Conservation (phyloP, 2,113 vertebrate species). For the Heteronetta atricapilla region DNA sequence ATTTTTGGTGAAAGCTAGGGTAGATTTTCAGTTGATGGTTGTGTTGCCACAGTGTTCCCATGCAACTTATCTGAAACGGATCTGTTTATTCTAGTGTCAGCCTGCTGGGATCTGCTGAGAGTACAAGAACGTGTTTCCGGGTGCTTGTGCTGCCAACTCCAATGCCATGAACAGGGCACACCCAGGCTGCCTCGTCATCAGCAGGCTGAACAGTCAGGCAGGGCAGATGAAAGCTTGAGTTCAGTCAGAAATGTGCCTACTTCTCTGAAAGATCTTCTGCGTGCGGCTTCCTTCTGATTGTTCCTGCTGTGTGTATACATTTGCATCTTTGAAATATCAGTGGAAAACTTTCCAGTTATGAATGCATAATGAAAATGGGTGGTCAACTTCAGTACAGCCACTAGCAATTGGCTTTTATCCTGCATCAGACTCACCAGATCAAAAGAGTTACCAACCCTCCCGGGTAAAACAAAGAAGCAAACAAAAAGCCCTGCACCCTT, state of each 20-base stretch:
- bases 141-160: neutral
- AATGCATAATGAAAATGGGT: rapidly evolving
- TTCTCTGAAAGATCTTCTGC: neutral
- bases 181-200: neutral
- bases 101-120: neutral
- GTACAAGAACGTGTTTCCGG: rapidly evolving
- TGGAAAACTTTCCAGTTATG: neutral
- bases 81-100: neutral
- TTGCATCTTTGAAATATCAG: neutral
- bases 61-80: neutral
- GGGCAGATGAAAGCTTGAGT: neutral
- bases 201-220: neutral
- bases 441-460: neutral
- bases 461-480: neutral
- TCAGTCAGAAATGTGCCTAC: neutral
- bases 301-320: rapidly evolving
- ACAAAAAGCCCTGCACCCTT: rapidly evolving
- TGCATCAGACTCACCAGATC: neutral
- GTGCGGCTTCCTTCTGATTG: neutral
- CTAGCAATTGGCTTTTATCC: neutral
- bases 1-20: neutral
- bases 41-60: neutral
- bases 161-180: neutral
- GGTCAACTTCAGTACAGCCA: neutral
- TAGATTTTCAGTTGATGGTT: neutral